Base-by-base conservation (phyloP, 2,113 vertebrate genomes). In the Paradisaea rubra region DNA sequence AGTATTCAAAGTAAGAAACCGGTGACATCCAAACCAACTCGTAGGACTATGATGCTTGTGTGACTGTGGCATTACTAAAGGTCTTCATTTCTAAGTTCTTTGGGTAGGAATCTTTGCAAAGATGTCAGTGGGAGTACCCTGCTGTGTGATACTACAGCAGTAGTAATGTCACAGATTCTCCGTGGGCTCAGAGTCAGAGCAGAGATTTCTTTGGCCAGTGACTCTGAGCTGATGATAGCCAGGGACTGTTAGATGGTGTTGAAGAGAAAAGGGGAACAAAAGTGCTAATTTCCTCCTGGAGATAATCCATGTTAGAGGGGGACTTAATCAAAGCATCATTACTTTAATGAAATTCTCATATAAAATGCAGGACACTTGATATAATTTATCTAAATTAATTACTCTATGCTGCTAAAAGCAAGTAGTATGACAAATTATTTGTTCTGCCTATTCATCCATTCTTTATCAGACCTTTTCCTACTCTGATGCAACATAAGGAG, bases 321-420 rank as follows among this genome's bases (percentile, higher is more conserved):
- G 81, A 95, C 72, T 60, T 93, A 97, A 97, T 97, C 81, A 95
- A 84, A 94, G 64, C 4, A 6, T 92, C 77, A 89, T 97, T 95
- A 72, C 54, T 92, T 94, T 79, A 96, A 97, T 96, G 89, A 96
- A 95, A 89, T 93, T 87, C 83, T 95, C 80, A 91, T 94, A 94
- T 90, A 89, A 94, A 96, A 97, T 85, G 57, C 89, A 95, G 94
- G 94, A 91, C 80, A 91, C 83, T 93, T 94, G 69, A 96, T 94
- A 84, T 81, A 96, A 97, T 94, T 96, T 97, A 95, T 78, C 84
- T 93, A 96, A 96, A 97, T 97, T 97, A 98, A 97, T 97, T 94
- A 90, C 71, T 80, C 87, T 95, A 83, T 89, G 52, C 91, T 73
- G 69, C 89, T 95, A 94, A 96, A 68, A 96, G 63, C 54, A 95